These are phyloP conservation scores for Homarus gammarus DNA, from an alignment of 2,888 invertebrate genomes.

Conservation along the genomic window DNA sequence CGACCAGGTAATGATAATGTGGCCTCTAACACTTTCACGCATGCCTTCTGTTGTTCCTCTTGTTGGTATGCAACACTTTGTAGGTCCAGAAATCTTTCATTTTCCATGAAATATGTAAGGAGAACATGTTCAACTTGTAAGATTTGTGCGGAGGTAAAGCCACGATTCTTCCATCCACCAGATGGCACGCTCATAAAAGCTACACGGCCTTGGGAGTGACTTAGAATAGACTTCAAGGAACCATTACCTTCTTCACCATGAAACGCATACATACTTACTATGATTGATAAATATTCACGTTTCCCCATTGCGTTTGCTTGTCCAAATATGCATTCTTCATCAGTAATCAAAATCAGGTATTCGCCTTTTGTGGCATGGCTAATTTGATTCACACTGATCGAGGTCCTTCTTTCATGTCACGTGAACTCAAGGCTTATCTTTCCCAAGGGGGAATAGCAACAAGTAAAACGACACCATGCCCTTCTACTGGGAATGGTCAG, in stretches of 20 bases:
- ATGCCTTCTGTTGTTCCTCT: slow-evolving; percentile 36
- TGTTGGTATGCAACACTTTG: slow-evolving; percentile 64
- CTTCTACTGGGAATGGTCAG: not conserved
- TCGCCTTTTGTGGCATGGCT: not conserved
- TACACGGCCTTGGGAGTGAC: slow-evolving; percentile 75
- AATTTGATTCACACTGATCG: not conserved
- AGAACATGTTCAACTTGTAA: slow-evolving; percentile 38
- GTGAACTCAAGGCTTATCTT: not conserved
- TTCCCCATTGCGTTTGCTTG: too few species aligned
- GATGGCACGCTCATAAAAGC: slow-evolving; percentile 74
- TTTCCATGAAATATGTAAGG: slow-evolving; percentile 57
- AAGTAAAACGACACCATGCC: not conserved
- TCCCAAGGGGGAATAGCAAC: not conserved
- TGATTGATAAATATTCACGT: not conserved
- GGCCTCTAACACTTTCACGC: slow-evolving; percentile 66
- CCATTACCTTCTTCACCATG: slow-evolving; percentile 72
- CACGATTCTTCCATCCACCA: slow-evolving; percentile 30
- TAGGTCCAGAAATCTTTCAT: slow-evolving; percentile 71
- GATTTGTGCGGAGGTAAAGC: slow-evolving; percentile 58
- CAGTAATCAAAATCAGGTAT: too few species aligned
- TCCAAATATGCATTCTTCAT: slow-evolving; percentile 65
- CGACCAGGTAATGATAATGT: slow-evolving; percentile 59
- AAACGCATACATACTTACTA: slow-evolving; percentile 69
- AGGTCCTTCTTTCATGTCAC: not conserved
- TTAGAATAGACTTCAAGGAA: slow-evolving; percentile 76